These are phyloP conservation scores for Psophia crepitans DNA, from an alignment of 2,113 vertebrate species.

Conservation along the genomic window DNA sequence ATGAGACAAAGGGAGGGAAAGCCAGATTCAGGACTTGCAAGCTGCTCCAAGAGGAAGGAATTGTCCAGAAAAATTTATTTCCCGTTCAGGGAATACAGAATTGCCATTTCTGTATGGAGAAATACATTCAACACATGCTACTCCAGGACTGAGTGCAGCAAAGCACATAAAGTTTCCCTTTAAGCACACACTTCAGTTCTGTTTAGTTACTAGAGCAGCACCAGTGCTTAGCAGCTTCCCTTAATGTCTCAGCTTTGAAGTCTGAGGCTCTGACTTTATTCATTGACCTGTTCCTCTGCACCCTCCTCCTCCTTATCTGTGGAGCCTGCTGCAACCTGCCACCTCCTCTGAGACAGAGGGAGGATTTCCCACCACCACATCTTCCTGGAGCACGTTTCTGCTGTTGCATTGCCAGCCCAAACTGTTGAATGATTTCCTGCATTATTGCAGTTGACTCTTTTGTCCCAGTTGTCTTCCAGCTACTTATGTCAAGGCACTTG, in stretches of 20 bases:
- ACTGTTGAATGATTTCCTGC: neutral
- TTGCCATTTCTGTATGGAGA: neutral
- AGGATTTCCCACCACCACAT: neutral
- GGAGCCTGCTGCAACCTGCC: neutral
- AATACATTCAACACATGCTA: neutral
- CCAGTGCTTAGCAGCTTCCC: neutral
- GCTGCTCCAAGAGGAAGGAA: neutral
- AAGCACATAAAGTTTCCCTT: neutral
- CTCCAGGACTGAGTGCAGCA: neutral
- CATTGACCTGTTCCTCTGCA: neutral
- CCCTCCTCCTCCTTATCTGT: too few species aligned
- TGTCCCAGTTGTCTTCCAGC: neutral
- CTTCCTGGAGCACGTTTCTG: neutral
- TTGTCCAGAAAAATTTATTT: neutral
- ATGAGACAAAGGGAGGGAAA: neutral
- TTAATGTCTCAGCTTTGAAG: neutral
- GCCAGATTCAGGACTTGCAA: neutral
- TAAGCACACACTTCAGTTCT: neutral
- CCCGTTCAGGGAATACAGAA: neutral
- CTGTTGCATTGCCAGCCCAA: neutral
- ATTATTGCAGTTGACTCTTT: neutral
- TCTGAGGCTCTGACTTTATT: neutral
- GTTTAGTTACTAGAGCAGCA: neutral
- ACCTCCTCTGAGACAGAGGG: neutral
- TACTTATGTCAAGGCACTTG: neutral